Conservation (phyloP, 1,140 invertebrate genomes). For the Nautilus pompilius region DNA sequence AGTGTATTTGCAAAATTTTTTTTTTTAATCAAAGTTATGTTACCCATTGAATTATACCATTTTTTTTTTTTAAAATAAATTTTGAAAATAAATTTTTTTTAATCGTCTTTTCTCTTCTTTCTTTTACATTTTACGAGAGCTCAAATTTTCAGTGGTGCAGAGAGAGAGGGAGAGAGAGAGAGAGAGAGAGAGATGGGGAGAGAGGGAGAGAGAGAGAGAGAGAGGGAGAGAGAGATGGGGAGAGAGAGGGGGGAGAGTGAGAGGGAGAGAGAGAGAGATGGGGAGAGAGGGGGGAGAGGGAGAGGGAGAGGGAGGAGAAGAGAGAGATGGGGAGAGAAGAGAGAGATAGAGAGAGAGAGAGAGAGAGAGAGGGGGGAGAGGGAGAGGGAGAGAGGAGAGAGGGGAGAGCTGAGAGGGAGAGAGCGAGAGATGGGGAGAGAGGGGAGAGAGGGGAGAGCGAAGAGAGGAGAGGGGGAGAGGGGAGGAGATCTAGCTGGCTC, state of each 20-base stretch:
- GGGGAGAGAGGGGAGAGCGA: background rate
- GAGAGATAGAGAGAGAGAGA: background rate
- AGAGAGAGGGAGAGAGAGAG: slow-evolving; percentile 3
- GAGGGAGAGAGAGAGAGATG: background rate
- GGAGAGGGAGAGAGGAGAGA: background rate
- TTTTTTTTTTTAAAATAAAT: no score
- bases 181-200: background rate
- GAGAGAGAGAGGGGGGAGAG: background rate
- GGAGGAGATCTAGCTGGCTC: background rate
- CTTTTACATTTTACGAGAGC: background rate
- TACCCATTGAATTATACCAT: no score
- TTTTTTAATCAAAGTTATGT: no score
- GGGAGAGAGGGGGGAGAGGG: background rate
- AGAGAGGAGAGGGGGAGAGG: background rate
- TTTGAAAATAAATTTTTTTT: background rate
- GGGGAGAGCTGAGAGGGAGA: background rate
- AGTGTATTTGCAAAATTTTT: no score
- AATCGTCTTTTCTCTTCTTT: background rate
- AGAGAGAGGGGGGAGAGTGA: background rate
- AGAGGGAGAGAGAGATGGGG: slow-evolving; percentile 1
- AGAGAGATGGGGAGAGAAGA: background rate
- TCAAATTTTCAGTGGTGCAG: background rate
- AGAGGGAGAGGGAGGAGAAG: background rate
- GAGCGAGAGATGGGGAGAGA: background rate
- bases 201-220: background rate